Evolutionary conservation across 1,140 invertebrate species (phyloP), one percentile per base, ranked within the genome.

Genomic region (Papilio aristodemus): DNA sequence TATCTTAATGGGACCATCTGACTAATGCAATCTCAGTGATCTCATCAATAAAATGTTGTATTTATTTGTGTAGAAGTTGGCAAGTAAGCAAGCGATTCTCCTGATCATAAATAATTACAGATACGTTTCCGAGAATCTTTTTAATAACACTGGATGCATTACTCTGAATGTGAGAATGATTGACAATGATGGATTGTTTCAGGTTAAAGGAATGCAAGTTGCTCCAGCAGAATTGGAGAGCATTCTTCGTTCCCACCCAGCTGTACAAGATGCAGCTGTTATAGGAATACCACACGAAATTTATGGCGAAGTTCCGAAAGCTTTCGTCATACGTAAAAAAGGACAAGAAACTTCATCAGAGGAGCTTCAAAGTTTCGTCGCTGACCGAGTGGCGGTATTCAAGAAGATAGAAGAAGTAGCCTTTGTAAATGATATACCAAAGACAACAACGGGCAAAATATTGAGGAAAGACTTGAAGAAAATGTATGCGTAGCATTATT

Each of bases 201-300:
- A 93, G 91, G 92, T 93, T 1, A 94, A 94, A 88, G 94, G 94
- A 0, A 93, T 93, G 80, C 94, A 97, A 94, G 97, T 98, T 11
- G 94, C 97, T 0, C 97, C 97, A 27, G 96, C 97, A 0, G 97
- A 98, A 87, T 81, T 98, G 36, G 97, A 98, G 92, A 95, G 94
- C 27, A 73, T 98, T 9, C 85, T 98, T 11, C 91, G 96, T 57
- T 93, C 92, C 43, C 96, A 98, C 90, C 95, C 95, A 0, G 93
- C 93, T 10, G 93, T 98, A 2, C 80, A 90, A 43, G 97, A 98
- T 75, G 96, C 95, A 0, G 97, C 95, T 1, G 97, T 98, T 4
- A 94, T 98, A 74, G 97, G 97, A 0, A 91, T 97, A 32, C 95
- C 96, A 0, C 94, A 98, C 82, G 91, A 93, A n/a, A 93, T 92